These are phyloP conservation scores for Lepidothrix coronata DNA, from an alignment of 2,113 vertebrate genomes.

Conservation along the genomic window DNA sequence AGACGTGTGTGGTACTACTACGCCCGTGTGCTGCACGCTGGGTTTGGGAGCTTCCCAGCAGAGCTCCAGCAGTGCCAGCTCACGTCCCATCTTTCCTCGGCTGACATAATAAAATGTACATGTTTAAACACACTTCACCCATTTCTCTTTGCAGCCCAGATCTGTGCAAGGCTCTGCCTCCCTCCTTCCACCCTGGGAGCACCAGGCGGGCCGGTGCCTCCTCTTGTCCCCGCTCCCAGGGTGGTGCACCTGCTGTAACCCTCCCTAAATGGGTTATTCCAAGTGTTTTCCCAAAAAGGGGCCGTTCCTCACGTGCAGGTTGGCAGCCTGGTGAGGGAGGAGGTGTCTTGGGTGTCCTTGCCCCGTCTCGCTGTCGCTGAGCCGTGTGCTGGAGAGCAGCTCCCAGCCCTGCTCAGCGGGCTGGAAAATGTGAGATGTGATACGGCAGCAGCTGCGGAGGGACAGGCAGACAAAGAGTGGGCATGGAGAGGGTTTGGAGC, in stretches of 20 bases:
- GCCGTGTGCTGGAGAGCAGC: conserved; percentile 17
- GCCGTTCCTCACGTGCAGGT: rapidly evolving
- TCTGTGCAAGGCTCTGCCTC: background rate
- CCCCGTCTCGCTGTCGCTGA: background rate
- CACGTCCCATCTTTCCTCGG: background rate
- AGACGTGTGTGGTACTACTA: background rate
- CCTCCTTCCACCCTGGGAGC: background rate
- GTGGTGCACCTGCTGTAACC: background rate
- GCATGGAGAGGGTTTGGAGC: conserved; percentile 19
- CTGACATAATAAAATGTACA: background rate
- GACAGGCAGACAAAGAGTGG: conserved; percentile 66
- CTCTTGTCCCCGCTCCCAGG: background rate
- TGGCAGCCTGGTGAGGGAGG: background rate
- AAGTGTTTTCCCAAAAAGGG: background rate
- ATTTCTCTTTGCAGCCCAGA: background rate
- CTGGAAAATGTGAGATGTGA: conserved; percentile 71
- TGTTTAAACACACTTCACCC: background rate
- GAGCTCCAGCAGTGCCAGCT: background rate
- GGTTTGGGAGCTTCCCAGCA: conserved; percentile 7
- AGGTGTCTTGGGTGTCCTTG: background rate
- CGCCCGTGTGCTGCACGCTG: background rate
- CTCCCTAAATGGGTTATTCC: background rate
- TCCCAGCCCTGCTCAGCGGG: conserved; percentile 39
- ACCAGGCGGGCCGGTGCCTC: background rate
- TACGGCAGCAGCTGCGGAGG: conserved; percentile 61